phyloP scores from a whole-genome alignment of 64 coral and sea anemone species.

The Hydrozoanthus tunicans region DNA sequence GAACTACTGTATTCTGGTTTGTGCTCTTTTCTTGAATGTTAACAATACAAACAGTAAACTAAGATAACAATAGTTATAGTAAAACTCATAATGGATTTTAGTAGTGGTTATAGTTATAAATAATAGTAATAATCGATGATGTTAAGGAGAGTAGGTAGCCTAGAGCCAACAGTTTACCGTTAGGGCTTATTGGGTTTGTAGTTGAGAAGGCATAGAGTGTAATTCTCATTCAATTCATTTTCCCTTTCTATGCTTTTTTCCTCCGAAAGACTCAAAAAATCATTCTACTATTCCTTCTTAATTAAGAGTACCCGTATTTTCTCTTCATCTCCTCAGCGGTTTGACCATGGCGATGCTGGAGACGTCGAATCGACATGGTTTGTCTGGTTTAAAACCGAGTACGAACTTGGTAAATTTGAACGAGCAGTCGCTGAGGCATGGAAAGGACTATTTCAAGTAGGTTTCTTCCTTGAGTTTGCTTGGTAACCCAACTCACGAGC shows the following conservation, averaged over 20 bases:
- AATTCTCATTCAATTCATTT: too few relatives aligned
- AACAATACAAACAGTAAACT: neutral
- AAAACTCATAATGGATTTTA: neutral
- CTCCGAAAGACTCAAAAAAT: too few relatives aligned
- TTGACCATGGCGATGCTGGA: conserved; percentile 31
- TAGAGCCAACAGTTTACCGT: too few relatives aligned
- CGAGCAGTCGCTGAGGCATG: conserved; percentile 20
- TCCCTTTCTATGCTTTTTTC: too few relatives aligned
- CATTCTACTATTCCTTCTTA: too few relatives aligned
- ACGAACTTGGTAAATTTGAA: conserved; percentile 62
- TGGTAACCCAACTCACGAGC: neutral
- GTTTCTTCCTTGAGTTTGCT: neutral
- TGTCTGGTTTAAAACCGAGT: conserved; percentile 44
- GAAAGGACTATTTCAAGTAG: conserved; percentile 48
- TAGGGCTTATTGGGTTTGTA: too few relatives aligned
- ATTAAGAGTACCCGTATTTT: too few relatives aligned
- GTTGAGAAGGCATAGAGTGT: too few relatives aligned
- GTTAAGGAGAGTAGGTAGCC: too few relatives aligned
- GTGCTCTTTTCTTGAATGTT: neutral
- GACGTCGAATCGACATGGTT: conserved; percentile 48
- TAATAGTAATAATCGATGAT: neutral
- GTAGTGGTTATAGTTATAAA: neutral
- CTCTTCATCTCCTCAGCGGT: neutral
- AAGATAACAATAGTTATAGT: neutral
- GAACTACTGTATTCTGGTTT: conserved; percentile 50